Conservation (phyloP, 1,140 invertebrate species). For the Halyomorpha halys region DNA sequence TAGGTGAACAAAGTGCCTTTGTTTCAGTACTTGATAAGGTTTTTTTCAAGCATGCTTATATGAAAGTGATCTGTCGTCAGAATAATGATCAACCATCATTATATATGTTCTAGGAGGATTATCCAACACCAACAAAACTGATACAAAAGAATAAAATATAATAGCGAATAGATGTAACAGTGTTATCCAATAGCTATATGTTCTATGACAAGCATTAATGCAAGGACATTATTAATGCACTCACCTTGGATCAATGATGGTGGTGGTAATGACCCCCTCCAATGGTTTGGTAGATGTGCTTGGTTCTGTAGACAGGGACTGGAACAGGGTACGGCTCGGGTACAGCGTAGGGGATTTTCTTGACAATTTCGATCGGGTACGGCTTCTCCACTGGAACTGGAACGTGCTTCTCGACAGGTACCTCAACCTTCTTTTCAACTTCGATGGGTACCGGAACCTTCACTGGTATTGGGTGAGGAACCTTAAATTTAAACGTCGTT, state of each 20-base stretch:
- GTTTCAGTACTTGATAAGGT: too few relatives aligned
- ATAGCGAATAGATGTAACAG: too few relatives aligned
- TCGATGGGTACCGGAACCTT: slow-evolving; percentile 27
- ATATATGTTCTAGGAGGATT: too few relatives aligned
- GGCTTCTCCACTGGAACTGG: slow-evolving; percentile 32
- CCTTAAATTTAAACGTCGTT: slow-evolving; percentile 15
- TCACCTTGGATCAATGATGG: neutral
- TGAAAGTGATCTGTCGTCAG: too few relatives aligned
- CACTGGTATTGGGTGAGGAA: slow-evolving; percentile 27
- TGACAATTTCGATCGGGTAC: slow-evolving; percentile 30
- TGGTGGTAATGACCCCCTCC: slow-evolving; percentile 19
- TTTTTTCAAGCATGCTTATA: too few relatives aligned
- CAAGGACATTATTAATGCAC: too few relatives aligned
- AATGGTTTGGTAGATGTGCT: slow-evolving; percentile 29
- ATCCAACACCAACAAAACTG: too few relatives aligned
- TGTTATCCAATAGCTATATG: too few relatives aligned
- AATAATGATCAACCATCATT: too few relatives aligned
- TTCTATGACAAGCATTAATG: too few relatives aligned
- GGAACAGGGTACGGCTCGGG: slow-evolving; percentile 31
- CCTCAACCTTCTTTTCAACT: slow-evolving; percentile 29
- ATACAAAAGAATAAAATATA: too few relatives aligned
- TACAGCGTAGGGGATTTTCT: slow-evolving; percentile 31
- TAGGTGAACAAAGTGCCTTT: too few relatives aligned
- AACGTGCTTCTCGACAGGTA: slow-evolving; percentile 31
- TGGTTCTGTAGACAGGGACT: slow-evolving; percentile 31